Evolutionary conservation across 2,113 vertebrate genomes (phyloP).

Genomic region (Apus apus): DNA sequence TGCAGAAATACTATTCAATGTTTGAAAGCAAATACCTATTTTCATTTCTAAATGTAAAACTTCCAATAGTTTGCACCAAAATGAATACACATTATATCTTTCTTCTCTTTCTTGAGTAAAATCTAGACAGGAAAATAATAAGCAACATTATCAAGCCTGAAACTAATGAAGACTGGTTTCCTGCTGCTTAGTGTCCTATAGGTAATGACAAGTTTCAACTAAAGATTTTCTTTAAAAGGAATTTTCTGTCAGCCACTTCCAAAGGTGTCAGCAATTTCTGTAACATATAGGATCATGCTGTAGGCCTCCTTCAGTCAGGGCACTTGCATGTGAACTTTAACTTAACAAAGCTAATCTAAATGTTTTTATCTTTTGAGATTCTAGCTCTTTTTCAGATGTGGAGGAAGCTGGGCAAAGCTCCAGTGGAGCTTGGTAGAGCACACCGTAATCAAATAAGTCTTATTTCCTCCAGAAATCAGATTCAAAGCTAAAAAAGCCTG

Average conservation of each 20-base stretch:
- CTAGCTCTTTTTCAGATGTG: not conserved
- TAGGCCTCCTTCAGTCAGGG: not conserved
- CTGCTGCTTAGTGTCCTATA: not conserved
- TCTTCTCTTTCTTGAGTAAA: not conserved
- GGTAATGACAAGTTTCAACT: not conserved
- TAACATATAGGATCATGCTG: not conserved
- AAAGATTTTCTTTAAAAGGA: not conserved
- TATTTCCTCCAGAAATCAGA: not conserved
- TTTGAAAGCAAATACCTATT: not conserved
- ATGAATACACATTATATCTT: not conserved
- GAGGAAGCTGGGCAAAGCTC: not conserved
- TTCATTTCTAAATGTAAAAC: not conserved
- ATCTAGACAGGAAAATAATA: not conserved
- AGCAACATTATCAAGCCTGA: not conserved
- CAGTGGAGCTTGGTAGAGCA: not conserved
- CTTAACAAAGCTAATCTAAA: not conserved
- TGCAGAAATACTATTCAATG: not conserved
- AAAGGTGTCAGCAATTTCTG: not conserved
- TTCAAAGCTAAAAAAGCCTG: not conserved
- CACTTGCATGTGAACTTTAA: not conserved
- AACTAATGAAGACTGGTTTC: not conserved
- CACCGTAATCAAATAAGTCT: not conserved
- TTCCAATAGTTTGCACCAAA: not conserved
- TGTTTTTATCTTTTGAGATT: not conserved
- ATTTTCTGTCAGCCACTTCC: not conserved